A percentile compares a stretch with the other conserved stretches of the same genome.
Conservation (phyloP, 2,113 vertebrate genomes). For the Labrus mixtus region DNA sequence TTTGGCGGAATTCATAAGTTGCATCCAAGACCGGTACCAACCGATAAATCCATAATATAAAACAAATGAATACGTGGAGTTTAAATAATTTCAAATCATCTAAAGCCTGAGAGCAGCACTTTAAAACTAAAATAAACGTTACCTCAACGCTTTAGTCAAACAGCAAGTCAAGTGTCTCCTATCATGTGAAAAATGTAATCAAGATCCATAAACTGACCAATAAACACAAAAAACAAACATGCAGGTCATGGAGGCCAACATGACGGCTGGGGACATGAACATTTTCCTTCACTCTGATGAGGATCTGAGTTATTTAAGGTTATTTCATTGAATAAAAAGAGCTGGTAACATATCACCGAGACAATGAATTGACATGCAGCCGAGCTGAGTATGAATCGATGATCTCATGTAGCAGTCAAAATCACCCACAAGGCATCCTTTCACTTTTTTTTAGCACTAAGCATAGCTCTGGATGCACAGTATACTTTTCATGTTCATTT, state of each 20-base stretch:
- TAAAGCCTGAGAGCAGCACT: not conserved
- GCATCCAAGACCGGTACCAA: too few species aligned
- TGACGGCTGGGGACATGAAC: too few species aligned
- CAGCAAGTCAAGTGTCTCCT: not conserved
- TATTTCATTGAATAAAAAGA: not conserved
- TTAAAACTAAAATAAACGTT: not conserved
- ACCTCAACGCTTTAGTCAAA: not conserved
- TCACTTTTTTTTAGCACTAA: slow-evolving; percentile 9
- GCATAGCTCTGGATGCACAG: slow-evolving; percentile 16
- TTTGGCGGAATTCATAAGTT: too few species aligned
- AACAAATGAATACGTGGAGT: too few species aligned
- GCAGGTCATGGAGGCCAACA: not conserved
- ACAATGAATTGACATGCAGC: slow-evolving; percentile 20
- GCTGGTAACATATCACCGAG: slow-evolving; percentile 10
- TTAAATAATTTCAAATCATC: not conserved
- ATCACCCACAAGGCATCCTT: slow-evolving; percentile 15
- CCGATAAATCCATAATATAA: too few species aligned
- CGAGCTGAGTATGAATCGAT: slow-evolving; percentile 39
- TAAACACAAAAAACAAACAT: not conserved
- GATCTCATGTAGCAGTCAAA: slow-evolving; percentile 44
- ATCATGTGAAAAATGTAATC: not conserved
- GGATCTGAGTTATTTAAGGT: not conserved
- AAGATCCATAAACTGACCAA: not conserved
- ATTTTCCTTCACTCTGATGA: slow-evolving; percentile 1
- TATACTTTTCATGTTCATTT: slow-evolving; percentile 27